Conservation (phyloP, 2,113 vertebrate genomes). For the Polyodon spathula region DNA sequence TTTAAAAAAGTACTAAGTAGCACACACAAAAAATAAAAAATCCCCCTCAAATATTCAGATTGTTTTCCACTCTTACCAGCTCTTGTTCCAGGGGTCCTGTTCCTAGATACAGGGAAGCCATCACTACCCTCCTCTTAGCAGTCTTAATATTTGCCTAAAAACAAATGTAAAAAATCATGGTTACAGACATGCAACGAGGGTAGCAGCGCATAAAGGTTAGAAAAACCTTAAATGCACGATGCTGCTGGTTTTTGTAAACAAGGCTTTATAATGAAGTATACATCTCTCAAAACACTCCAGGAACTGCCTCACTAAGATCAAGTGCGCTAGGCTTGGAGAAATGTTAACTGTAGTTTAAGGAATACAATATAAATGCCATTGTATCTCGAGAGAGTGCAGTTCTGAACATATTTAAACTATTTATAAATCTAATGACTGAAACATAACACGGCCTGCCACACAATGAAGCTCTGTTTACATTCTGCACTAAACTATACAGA, state of each 20-base stretch:
- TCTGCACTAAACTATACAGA: not conserved
- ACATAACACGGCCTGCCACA: not conserved
- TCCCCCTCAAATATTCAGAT: not conserved
- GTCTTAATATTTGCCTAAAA: constrained; percentile 71
- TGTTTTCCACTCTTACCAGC: constrained; percentile 58
- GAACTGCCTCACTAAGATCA: too few relatives aligned
- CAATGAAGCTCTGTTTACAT: too few relatives aligned
- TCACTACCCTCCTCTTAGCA: constrained; percentile 79
- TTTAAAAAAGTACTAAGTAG: not conserved
- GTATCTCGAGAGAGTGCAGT: too few relatives aligned
- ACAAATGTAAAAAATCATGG: constrained; percentile 13
- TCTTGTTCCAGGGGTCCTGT: constrained; percentile 85
- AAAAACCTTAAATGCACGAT: too few relatives aligned
- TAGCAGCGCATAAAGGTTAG: not conserved
- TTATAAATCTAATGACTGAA: constrained; percentile 1
- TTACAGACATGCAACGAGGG: not conserved
- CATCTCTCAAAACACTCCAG: too few relatives aligned
- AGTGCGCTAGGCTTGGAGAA: too few relatives aligned
- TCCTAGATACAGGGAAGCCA: constrained; percentile 91
- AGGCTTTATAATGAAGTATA: too few relatives aligned
- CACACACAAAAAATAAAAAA: not conserved
- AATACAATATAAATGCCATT: too few relatives aligned
- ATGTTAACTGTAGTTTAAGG: too few relatives aligned
- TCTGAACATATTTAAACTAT: not conserved
- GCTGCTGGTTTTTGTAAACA: not conserved